Evolutionary conservation across 2,888 invertebrate species (phyloP).

Genomic region (Amblyjoppa proteus): DNA sequence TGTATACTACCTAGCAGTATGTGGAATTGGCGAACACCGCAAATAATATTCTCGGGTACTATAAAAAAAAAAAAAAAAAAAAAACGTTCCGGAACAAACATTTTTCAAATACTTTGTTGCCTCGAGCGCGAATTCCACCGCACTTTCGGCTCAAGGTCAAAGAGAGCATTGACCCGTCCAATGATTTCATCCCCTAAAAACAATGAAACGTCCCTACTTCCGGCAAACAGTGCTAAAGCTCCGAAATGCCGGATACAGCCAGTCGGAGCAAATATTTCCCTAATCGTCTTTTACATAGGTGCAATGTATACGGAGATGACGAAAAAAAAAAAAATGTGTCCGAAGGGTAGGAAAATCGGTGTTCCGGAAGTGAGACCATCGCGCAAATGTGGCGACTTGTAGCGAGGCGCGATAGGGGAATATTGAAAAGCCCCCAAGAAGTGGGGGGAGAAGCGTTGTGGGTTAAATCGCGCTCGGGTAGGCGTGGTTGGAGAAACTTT

Average conservation of each 20-base stretch:
- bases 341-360: background rate
- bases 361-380: background rate
- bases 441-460: constrained; percentile 59
- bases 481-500: constrained; percentile 67
- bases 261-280: background rate
- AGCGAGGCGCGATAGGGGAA: constrained; percentile 25
- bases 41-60: no score
- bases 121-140: no score
- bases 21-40: no score
- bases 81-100: background rate
- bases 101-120: no score
- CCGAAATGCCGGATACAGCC: background rate
- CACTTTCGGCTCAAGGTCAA: background rate
- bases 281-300: background rate
- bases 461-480: constrained; percentile 42
- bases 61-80: no score
- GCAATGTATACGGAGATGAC: background rate
- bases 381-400: background rate
- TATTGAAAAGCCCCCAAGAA: constrained; percentile 24
- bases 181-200: background rate
- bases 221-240: no score
- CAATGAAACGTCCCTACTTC: background rate
- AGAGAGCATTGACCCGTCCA: background rate
- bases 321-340: background rate
- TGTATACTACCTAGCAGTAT: background rate